Percentiles rank a stretch among this genome's conserved stretches.
Conservation (phyloP, 2,113 vertebrate genomes). For the Melozone crissalis region DNA sequence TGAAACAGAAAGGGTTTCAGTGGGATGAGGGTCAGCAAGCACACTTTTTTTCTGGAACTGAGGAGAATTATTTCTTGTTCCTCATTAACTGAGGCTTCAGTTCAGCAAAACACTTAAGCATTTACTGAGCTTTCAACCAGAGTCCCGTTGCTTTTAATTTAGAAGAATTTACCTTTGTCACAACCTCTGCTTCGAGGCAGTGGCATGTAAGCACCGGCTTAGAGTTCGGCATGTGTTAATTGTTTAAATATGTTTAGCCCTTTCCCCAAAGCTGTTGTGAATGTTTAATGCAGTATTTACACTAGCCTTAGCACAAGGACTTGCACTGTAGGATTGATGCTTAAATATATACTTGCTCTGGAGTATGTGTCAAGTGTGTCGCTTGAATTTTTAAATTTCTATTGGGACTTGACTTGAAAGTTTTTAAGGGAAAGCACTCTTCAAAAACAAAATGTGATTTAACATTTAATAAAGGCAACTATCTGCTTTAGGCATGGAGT, state of each 20-base stretch:
- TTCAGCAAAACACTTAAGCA: not conserved
- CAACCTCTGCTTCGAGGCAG: conserved; percentile 35
- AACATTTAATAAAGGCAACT: conserved; percentile 7
- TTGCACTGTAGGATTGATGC: not conserved
- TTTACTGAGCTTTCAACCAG: conserved; percentile 7
- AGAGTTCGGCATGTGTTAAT: conserved; percentile 53
- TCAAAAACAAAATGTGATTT: not conserved
- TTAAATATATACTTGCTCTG: conserved; percentile 11
- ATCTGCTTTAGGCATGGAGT: not conserved
- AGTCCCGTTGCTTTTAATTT: conserved; percentile 49
- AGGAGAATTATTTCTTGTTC: conserved; percentile 28
- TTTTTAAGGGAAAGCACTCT: not conserved
- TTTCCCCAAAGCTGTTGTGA: conserved; percentile 59
- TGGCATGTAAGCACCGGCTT: conserved; percentile 12
- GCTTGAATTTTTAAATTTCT: conserved; percentile 6
- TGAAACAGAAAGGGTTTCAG: not conserved
- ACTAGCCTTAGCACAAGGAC: conserved; percentile 33
- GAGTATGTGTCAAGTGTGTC: not conserved
- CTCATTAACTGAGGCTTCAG: conserved; percentile 30
- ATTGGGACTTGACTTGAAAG: not conserved
- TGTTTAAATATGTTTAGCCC: conserved; percentile 56
- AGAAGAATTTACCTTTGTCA: conserved; percentile 59
- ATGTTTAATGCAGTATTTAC: conserved; percentile 61
- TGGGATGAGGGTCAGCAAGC: not conserved
- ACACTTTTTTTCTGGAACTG: not conserved